These are phyloP conservation scores for Julus scandinavius DNA, from an alignment of 2,888 invertebrate species.

Conservation along the genomic window DNA sequence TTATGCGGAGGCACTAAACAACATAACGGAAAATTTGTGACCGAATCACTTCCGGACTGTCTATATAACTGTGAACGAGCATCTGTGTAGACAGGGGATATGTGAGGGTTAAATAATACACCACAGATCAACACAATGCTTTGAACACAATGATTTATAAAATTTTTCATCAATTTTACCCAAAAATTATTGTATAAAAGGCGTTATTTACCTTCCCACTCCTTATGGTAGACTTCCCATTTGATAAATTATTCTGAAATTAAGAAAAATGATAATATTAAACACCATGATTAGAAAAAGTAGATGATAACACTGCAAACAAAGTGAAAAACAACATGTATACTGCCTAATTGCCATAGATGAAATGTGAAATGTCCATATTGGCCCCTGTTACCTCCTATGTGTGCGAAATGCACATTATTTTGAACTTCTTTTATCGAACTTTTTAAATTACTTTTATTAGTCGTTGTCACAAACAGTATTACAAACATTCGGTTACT, in stretches of 20 bases:
- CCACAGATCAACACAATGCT: neutral
- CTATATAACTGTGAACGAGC: neutral
- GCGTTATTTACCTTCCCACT: neutral
- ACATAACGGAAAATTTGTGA: neutral
- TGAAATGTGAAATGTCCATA: no score
- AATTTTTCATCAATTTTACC: neutral
- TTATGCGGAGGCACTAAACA: neutral
- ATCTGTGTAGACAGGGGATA: neutral
- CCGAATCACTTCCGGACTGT: neutral
- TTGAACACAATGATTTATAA: neutral
- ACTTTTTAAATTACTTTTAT: neutral
- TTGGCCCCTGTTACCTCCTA: no score
- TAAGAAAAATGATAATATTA: neutral
- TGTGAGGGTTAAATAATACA: neutral
- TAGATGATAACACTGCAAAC: no score
- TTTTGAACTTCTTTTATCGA: no score
- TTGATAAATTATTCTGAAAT: constrained; percentile 9
- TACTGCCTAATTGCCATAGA: no score
- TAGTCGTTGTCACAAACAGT: neutral
- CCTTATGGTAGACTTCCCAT: neutral
- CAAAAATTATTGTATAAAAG: neutral
- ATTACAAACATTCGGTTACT: neutral
- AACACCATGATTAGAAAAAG: neutral
- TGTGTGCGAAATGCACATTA: no score
- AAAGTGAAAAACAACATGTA: neutral